Evolutionary conservation across 2,888 invertebrate genomes (phyloP).

Genomic region (Chrysolina oricalcia): DNA sequence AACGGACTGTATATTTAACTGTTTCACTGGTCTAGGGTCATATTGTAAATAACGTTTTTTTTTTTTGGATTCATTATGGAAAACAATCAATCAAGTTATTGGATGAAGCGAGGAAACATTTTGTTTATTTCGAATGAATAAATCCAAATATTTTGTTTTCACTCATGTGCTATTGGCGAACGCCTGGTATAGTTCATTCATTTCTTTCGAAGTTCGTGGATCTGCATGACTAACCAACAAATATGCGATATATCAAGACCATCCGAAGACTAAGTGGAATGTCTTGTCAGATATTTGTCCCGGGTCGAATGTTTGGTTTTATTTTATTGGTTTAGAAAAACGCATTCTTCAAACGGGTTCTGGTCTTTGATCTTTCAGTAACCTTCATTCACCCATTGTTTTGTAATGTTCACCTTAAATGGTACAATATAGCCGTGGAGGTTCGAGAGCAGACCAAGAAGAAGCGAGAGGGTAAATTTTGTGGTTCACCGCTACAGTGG

Average conservation of each 20-base stretch:
- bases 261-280: slow-evolving; percentile 68
- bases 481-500: background rate
- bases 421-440: slow-evolving; percentile 24
- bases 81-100: too few species aligned
- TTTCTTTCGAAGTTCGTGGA: background rate
- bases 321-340: slow-evolving; percentile 66
- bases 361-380: slow-evolving; percentile 30
- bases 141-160: too few species aligned
- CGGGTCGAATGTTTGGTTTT: slow-evolving; percentile 66
- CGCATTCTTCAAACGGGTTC: slow-evolving; percentile 41
- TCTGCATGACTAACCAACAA: slow-evolving; percentile 65
- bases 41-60: too few species aligned
- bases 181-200: background rate
- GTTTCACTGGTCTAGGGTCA: too few species aligned
- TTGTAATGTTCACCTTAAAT: slow-evolving; percentile 34
- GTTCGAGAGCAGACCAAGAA: slow-evolving; percentile 20
- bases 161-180: background rate
- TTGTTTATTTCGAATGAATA: too few species aligned
- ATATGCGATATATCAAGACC: slow-evolving; percentile 68
- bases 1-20: too few species aligned
- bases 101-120: too few species aligned
- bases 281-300: slow-evolving; percentile 69
- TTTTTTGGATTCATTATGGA: too few species aligned
- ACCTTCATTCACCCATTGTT: slow-evolving; percentile 36
- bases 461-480: background rate